These are phyloP conservation scores for Platycheirus rosarum DNA, from an alignment of 2,888 invertebrate species.

Conservation along the genomic window DNA sequence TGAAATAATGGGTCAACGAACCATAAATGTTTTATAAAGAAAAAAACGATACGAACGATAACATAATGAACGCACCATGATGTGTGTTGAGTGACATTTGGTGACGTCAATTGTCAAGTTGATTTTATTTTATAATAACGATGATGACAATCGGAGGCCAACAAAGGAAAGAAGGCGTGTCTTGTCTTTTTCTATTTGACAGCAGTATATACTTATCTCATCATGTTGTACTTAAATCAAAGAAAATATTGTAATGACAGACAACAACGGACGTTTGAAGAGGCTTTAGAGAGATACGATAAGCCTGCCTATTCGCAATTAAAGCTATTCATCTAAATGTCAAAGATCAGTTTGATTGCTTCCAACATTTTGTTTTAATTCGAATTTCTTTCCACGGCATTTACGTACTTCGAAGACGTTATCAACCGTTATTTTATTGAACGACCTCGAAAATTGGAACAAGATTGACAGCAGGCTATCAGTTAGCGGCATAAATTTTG, in stretches of 20 bases:
- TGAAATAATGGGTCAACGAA: constrained; percentile 64
- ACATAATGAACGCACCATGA: constrained; percentile 35
- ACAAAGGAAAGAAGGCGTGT: constrained; percentile 68
- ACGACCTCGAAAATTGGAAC: constrained; percentile 37
- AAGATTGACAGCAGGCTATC: constrained; percentile 29
- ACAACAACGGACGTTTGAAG: constrained; percentile 11
- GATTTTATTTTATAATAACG: constrained; percentile 13
- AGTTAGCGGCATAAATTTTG: neutral
- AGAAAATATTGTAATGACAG: neutral
- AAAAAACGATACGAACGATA: constrained; percentile 47
- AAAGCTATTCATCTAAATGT: constrained; percentile 36
- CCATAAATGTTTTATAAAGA: constrained; percentile 38
- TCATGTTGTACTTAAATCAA: constrained; percentile 11
- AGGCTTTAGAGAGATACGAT: constrained; percentile 18
- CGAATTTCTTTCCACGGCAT: neutral
- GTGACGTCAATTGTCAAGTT: constrained; percentile 65
- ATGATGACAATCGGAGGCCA: constrained; percentile 31
- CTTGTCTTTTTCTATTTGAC: neutral
- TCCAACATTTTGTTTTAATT: constrained; percentile 14
- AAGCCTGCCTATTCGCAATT: too few relatives aligned
- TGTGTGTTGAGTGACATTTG: constrained; percentile 49
- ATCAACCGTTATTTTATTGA: constrained; percentile 24
- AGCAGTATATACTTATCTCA: constrained; percentile 15
- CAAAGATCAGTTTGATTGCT: constrained; percentile 51
- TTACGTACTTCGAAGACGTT: constrained; percentile 29